Percentiles rank a stretch among this genome's conserved stretches.
These are phyloP conservation scores for Trypoxylus dichotomus DNA, from an alignment of 1,140 invertebrate genomes.

Conservation along the genomic window DNA sequence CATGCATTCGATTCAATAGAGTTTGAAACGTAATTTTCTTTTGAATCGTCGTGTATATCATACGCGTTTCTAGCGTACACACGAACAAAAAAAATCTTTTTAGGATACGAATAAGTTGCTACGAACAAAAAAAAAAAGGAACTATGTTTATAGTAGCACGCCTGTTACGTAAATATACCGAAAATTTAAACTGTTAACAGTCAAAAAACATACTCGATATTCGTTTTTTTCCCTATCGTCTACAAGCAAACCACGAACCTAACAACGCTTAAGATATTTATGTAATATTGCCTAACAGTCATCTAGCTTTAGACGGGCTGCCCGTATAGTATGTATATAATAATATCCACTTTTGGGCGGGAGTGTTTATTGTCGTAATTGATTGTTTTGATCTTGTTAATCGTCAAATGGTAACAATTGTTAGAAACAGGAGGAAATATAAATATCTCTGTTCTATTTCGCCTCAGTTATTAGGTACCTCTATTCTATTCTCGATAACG, in stretches of 20 bases:
- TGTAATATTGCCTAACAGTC: neutral
- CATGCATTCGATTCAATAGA: no score
- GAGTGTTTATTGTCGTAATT: neutral
- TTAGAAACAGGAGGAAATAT: neutral
- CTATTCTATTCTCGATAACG: no score
- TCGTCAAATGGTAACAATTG: neutral
- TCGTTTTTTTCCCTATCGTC: neutral
- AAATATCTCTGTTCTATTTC: neutral
- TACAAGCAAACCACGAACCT: neutral
- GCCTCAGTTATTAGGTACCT: no score
- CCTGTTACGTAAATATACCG: neutral
- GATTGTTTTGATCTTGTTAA: neutral
- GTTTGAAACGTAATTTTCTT: no score
- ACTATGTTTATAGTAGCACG: neutral
- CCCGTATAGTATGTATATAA: neutral
- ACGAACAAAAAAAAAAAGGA: neutral
- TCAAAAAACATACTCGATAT: neutral
- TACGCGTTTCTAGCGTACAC: no score
- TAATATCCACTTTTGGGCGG: neutral
- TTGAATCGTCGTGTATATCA: no score
- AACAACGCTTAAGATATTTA: neutral
- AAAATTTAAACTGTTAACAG: constrained; percentile 7
- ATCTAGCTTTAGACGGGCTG: neutral
- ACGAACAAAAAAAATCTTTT: no score
- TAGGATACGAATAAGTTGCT: neutral